These are phyloP conservation scores for Yasuhikotakia modesta DNA, from an alignment of 2,797 vertebrate species.

Conservation along the genomic window DNA sequence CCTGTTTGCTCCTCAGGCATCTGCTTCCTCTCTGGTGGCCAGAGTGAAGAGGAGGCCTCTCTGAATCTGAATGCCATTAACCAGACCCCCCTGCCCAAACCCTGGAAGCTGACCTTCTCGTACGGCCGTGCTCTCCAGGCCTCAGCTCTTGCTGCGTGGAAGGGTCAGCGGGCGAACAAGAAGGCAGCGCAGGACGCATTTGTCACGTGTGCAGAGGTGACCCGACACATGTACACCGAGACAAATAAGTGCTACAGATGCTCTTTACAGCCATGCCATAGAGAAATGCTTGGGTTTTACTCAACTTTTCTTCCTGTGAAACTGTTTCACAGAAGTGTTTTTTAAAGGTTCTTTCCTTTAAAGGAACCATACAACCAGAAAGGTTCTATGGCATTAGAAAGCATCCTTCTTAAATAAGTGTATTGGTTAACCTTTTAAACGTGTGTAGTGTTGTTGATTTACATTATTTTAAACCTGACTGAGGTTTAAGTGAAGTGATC, in stretches of 20 bases:
- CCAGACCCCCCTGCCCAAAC: slow-evolving; percentile 83
- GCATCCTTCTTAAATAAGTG: too few species aligned
- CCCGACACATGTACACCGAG: background rate
- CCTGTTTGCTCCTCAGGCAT: slow-evolving; percentile 77
- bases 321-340: too few species aligned
- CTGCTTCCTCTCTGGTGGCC: slow-evolving; percentile 96
- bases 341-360: too few species aligned
- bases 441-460: background rate
- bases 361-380: too few species aligned
- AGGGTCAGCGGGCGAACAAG: slow-evolving; percentile 87
- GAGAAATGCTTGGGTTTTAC: too few species aligned
- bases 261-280: too few species aligned
- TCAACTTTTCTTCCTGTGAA: too few species aligned
- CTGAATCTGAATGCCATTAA: slow-evolving; percentile 94
- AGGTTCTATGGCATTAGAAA: too few species aligned
- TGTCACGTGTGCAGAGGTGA: slow-evolving; percentile 86
- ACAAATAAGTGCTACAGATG: too few species aligned
- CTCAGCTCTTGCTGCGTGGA: slow-evolving; percentile 89
- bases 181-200: slow-evolving; percentile 88
- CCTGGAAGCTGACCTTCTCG: slow-evolving; percentile 96
- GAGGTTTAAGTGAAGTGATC: background rate
- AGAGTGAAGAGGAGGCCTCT: slow-evolving; percentile 97
- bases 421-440: background rate
- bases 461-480: background rate
- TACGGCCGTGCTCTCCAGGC: slow-evolving; percentile 96